Conservation (phyloP, 1,140 invertebrate species). For the Heliothis virescens region DNA sequence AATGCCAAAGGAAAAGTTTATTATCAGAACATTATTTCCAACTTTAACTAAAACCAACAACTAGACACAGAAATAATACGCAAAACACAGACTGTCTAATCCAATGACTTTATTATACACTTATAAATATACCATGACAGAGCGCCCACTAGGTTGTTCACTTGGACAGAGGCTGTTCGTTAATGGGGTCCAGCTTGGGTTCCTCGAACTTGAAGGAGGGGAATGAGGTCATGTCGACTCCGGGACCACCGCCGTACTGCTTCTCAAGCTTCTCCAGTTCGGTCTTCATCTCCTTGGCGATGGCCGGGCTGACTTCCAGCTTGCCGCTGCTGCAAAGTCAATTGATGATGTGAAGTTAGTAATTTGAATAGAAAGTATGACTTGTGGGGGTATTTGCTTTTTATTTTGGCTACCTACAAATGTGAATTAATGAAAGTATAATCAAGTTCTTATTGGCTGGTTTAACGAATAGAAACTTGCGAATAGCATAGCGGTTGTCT, state of each 20-base stretch:
- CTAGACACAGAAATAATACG: background rate
- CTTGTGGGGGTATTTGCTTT: no score
- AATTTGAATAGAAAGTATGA: background rate
- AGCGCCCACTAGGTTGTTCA: slow-evolving; percentile 60
- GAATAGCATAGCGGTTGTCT: no score
- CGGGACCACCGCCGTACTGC: slow-evolving; percentile 91
- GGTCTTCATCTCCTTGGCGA: slow-evolving; percentile 90
- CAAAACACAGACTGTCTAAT: slow-evolving; percentile 32
- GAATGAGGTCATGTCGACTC: slow-evolving; percentile 95
- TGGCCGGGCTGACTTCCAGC: slow-evolving; percentile 92
- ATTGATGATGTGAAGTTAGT: slow-evolving; percentile 41
- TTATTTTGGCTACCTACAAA: no score
- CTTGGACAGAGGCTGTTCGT: slow-evolving; percentile 72
- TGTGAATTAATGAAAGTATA: no score
- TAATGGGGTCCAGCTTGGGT: slow-evolving; percentile 88
- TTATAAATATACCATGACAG: slow-evolving; percentile 51
- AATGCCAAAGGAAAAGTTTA: no score
- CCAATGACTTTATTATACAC: slow-evolving; percentile 52
- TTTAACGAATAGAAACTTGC: no score
- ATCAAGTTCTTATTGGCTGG: no score
- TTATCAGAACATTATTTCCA: no score
- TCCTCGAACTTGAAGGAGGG: slow-evolving; percentile 93
- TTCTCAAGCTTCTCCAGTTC: slow-evolving; percentile 93
- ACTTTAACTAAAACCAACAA: no score
- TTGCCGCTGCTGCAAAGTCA: slow-evolving; percentile 90